A percentile compares a stretch with the other conserved stretches of the same genome.
Conservation (phyloP, 2,113 vertebrate genomes). For the Eretmochelys imbricata region DNA sequence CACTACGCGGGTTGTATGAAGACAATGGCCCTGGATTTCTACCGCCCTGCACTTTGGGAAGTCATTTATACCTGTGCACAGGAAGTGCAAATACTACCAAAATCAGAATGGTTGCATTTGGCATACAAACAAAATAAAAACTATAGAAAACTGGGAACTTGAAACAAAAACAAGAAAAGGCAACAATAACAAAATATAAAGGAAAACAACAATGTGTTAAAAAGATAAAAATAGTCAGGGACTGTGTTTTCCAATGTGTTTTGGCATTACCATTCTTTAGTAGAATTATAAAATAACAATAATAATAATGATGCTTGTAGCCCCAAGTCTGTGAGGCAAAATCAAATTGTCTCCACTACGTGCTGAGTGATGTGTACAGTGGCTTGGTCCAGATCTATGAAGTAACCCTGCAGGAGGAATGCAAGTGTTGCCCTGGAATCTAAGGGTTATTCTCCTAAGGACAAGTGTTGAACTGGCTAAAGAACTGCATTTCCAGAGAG, state of each 20-base stretch:
- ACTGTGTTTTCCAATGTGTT: background rate
- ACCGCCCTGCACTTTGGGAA: background rate
- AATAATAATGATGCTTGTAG: accelerated
- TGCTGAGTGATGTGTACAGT: background rate
- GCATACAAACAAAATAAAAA: background rate
- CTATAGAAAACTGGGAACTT: background rate
- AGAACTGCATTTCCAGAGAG: background rate
- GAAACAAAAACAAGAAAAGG: background rate
- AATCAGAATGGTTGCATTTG: background rate
- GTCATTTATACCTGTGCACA: background rate
- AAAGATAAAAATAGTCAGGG: background rate
- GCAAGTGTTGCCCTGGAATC: background rate
- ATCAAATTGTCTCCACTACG: background rate
- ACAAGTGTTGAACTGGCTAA: background rate
- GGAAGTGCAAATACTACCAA: background rate
- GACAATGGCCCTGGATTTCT: background rate
- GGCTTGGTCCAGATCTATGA: background rate
- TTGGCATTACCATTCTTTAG: background rate
- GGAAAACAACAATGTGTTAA: background rate
- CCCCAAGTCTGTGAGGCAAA: background rate
- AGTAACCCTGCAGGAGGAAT: background rate
- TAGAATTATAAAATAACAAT: background rate
- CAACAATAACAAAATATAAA: background rate
- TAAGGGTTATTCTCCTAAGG: background rate
- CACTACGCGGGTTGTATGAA: background rate